Conservation (phyloP, 2,888 invertebrate species). For the Drosophila nr. medialis region DNA sequence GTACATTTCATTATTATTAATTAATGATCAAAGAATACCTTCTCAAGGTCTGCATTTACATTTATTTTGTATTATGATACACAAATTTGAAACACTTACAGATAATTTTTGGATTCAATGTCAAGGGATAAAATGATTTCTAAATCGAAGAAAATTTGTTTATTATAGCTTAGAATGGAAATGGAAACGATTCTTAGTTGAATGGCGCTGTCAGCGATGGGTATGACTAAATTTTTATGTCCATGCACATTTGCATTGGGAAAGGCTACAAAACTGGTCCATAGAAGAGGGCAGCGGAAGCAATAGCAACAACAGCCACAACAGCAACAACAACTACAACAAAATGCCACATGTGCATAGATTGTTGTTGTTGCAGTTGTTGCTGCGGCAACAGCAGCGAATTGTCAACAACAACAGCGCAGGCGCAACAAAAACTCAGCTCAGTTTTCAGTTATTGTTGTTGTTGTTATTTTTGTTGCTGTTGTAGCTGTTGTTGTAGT, state of each 20-base stretch:
- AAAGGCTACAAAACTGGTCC: conserved; percentile 21
- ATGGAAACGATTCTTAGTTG: neutral
- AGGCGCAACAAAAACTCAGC: conserved; percentile 69
- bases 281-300: conserved; percentile 1
- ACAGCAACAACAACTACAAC: conserved; percentile 19
- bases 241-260: conserved; percentile 10
- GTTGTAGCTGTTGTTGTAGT: conserved; percentile 68
- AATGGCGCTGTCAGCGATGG: neutral
- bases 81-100: neutral
- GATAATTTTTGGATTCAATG: neutral
- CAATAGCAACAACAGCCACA: conserved; percentile 21
- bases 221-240: conserved; percentile 8
- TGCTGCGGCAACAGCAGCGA: conserved; percentile 46
- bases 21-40: neutral
- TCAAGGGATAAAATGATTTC: neutral
- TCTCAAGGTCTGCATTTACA: neutral
- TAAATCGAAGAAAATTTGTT: neutral
- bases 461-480: conserved; percentile 45
- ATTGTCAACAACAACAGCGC: conserved; percentile 75
- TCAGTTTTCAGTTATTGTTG: conserved; percentile 28
- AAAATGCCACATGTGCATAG: conserved; percentile 50
- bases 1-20: neutral
- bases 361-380: conserved; percentile 26
- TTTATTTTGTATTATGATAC: neutral
- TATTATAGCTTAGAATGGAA: neutral